A percentile compares a stretch with the other conserved stretches of the same genome.
phyloP scores from a whole-genome alignment of 1,140 invertebrate species.

The Homarus americanus region DNA sequence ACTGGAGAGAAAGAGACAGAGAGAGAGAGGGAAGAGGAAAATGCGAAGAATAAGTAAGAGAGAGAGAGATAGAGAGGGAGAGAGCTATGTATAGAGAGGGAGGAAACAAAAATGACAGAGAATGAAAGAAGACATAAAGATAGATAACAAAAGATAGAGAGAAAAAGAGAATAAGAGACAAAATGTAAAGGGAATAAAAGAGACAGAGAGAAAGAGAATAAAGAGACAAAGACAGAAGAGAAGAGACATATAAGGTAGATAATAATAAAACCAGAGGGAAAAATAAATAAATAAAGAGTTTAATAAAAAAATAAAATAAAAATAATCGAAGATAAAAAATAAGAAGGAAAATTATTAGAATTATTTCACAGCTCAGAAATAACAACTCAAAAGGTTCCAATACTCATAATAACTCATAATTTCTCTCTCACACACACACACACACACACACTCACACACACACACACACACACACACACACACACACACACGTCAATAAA shows the following conservation, averaged over 20 bases:
- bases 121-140: too few species aligned
- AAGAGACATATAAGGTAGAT: background rate
- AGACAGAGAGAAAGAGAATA: background rate
- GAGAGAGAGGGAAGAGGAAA: background rate
- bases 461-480: slow-evolving; percentile 32
- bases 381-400: too few species aligned
- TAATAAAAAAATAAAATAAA: background rate
- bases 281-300: background rate
- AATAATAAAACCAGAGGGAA: too few species aligned
- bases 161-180: background rate
- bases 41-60: too few species aligned
- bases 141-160: background rate
- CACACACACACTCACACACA: slow-evolving; percentile 27
- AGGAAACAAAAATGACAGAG: background rate
- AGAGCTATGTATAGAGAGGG: background rate
- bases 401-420: too few species aligned
- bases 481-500: slow-evolving; percentile 4
- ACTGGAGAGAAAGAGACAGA: background rate
- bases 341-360: too few species aligned
- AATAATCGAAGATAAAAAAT: background rate
- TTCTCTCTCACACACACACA: slow-evolving; percentile 10
- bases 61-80: background rate
- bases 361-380: too few species aligned
- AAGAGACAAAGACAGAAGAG: background rate
- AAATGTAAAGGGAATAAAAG: background rate